These are phyloP conservation scores for Chironex yamaguchii DNA, from an alignment of 30 jellyfish, hydroid and myxozoan genomes.

Conservation along the genomic window DNA sequence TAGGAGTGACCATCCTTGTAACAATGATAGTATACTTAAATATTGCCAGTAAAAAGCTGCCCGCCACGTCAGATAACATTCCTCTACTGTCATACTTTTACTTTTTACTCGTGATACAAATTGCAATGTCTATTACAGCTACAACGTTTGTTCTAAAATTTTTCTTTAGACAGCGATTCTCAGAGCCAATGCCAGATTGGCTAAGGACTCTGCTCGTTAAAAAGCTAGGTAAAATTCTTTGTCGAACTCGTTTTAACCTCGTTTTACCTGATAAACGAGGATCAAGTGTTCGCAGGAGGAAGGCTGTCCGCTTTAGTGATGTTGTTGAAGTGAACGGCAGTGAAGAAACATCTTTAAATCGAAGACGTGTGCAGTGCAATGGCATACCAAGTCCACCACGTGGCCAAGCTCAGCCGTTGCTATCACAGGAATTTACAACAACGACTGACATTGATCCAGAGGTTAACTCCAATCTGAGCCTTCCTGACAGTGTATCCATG, in stretches of 20 bases:
- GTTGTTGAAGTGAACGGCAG: constrained; percentile 68
- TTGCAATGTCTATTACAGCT: constrained; percentile 73
- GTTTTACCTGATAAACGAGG: background rate
- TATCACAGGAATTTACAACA: background rate
- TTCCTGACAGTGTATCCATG: background rate
- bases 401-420: background rate
- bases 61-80: constrained; percentile 78
- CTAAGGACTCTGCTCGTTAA: constrained; percentile 55
- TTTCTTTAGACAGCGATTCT: constrained; percentile 60
- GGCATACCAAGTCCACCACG: background rate
- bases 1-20: constrained; percentile 71
- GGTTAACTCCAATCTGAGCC: background rate
- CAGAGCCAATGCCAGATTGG: constrained; percentile 81
- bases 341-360: background rate
- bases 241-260: constrained; percentile 35
- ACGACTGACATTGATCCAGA: background rate
- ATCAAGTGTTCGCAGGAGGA: constrained; percentile 36
- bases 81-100: constrained; percentile 75
- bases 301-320: constrained; percentile 75
- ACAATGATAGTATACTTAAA: constrained; percentile 80
- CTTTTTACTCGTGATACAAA: constrained; percentile 64
- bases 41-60: constrained; percentile 73
- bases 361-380: background rate
- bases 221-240: constrained; percentile 49
- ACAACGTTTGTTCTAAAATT: constrained; percentile 62